Conservation (phyloP, 1,140 invertebrate genomes). For the Lerema accius region DNA sequence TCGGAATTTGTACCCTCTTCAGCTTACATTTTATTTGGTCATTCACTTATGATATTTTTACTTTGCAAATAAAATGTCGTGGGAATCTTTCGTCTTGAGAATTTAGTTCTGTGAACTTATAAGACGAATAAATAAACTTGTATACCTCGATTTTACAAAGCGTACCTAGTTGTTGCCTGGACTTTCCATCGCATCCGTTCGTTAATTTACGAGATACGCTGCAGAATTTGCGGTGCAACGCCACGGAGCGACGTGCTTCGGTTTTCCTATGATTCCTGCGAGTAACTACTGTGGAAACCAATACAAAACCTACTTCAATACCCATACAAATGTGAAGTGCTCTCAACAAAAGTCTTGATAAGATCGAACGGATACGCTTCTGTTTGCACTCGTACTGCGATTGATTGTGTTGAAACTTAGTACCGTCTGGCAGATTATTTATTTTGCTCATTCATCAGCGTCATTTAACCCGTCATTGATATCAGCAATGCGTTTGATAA, state of each 20-base stretch:
- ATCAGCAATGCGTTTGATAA: too few relatives aligned
- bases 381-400: neutral
- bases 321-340: neutral
- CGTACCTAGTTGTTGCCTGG: neutral
- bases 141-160: too few relatives aligned
- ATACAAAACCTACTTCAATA: neutral
- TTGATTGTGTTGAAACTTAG: neutral
- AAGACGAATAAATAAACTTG: too few relatives aligned
- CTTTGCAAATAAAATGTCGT: too few relatives aligned
- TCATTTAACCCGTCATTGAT: too few relatives aligned
- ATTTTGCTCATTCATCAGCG: too few relatives aligned
- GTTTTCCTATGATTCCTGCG: slow-evolving; percentile 1
- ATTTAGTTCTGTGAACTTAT: too few relatives aligned
- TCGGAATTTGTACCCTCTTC: too few relatives aligned
- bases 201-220: slow-evolving; percentile 23
- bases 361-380: neutral
- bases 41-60: too few relatives aligned
- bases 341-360: neutral
- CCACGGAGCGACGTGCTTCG: slow-evolving; percentile 19
- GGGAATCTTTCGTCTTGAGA: too few relatives aligned
- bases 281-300: neutral
- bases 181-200: slow-evolving; percentile 18
- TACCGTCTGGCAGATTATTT: neutral
- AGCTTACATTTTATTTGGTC: too few relatives aligned
- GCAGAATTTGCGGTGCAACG: slow-evolving; percentile 19